Percentiles rank a stretch among this genome's conserved stretches.
These are phyloP conservation scores for Drosophila kanapiae DNA, from an alignment of 1,140 invertebrate species.

Conservation along the genomic window DNA sequence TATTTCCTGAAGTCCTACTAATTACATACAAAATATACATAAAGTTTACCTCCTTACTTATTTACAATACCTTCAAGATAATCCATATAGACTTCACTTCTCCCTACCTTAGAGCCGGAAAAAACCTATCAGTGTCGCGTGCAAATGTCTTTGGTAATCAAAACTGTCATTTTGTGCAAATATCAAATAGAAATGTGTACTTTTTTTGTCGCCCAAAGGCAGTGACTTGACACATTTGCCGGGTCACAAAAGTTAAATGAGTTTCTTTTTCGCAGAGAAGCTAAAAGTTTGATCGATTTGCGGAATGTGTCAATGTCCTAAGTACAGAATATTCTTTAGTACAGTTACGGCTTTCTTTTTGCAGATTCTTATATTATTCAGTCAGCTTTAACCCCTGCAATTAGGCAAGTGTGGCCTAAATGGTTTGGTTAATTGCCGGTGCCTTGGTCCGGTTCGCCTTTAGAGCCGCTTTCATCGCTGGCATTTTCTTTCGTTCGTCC, in stretches of 20 bases:
- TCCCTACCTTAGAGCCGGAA: neutral
- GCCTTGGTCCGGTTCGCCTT: conserved; percentile 19
- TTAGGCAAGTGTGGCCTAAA: conserved; percentile 26
- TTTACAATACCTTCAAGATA: neutral
- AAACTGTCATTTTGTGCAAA: conserved; percentile 63
- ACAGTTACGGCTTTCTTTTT: conserved; percentile 2
- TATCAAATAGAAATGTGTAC: conserved; percentile 65
- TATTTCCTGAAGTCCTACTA: too few species aligned
- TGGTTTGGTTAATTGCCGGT: conserved; percentile 27
- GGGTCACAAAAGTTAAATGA: conserved; percentile 72
- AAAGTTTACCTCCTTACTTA: neutral
- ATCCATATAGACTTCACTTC: conserved; percentile 5
- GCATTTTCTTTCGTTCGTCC: conserved; percentile 55
- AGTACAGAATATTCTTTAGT: conserved; percentile 3
- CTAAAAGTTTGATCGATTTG: conserved; percentile 74
- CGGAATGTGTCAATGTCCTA: conserved; percentile 48
- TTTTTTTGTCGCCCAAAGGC: conserved; percentile 41
- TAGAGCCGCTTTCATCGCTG: conserved; percentile 68
- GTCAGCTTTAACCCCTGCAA: conserved; percentile 13
- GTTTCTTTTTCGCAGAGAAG: conserved; percentile 41
- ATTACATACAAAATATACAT: neutral
- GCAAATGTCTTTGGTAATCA: conserved; percentile 53
- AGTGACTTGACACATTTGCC: conserved; percentile 64
- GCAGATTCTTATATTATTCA: neutral
- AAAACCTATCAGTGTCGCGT: conserved; percentile 34